Conservation (phyloP, 2,888 invertebrate species). For the Cataglyphis rosenhaueri region DNA sequence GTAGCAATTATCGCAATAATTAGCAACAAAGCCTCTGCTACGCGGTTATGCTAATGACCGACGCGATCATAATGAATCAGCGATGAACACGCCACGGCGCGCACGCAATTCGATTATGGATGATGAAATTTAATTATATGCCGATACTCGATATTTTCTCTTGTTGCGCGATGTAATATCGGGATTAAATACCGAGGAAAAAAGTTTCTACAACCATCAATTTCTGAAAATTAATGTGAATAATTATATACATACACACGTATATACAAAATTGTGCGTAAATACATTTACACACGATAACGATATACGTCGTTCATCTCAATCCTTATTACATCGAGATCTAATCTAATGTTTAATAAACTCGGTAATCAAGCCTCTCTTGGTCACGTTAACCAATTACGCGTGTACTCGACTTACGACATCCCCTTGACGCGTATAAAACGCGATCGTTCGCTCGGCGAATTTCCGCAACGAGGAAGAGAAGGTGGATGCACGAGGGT, state of each 20-base stretch:
- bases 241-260: slow-evolving; percentile 21
- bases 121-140: slow-evolving; percentile 49
- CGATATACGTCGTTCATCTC: slow-evolving; percentile 36
- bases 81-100: slow-evolving; percentile 46
- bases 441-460: slow-evolving; percentile 42
- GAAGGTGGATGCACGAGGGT: slow-evolving; percentile 21
- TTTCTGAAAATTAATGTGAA: slow-evolving; percentile 36
- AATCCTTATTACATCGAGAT: slow-evolving; percentile 42
- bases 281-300: background rate
- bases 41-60: slow-evolving; percentile 53
- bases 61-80: slow-evolving; percentile 52
- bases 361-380: slow-evolving; percentile 44
- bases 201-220: slow-evolving; percentile 17
- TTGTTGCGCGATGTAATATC: background rate
- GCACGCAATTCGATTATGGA: slow-evolving; percentile 52
- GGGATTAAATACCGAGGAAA: slow-evolving; percentile 3
- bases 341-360: slow-evolving; percentile 55
- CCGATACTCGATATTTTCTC: slow-evolving; percentile 52
- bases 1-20: slow-evolving; percentile 55
- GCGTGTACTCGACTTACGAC: slow-evolving; percentile 29
- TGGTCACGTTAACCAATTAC: slow-evolving; percentile 46
- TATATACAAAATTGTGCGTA: background rate
- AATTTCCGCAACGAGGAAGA: slow-evolving; percentile 41
- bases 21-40: slow-evolving; percentile 51
- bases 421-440: slow-evolving; percentile 46